Base-by-base conservation (phyloP, 2,888 invertebrate genomes). In the Eustalomyia histrio region DNA sequence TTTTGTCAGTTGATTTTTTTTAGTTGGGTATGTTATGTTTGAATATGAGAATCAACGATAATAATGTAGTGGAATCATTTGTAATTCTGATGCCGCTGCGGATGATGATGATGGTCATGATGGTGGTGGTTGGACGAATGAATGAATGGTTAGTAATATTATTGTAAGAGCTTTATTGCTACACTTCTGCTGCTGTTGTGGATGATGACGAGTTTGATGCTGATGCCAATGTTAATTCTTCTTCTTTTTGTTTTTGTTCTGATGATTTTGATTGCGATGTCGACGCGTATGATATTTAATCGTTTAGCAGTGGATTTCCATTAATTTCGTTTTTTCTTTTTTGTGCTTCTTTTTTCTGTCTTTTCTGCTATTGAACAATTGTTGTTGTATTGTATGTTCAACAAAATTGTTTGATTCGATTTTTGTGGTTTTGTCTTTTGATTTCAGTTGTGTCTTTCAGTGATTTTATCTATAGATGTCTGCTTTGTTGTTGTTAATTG, bases 231-330 rank as follows among this genome's bases (percentile, higher is more conserved):
- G 43, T 50, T 35, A 29, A 57, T 64, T 50, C 24, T 43, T 60
- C 50, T 55, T 57, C 43, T 55, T 17, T 18, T 58, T 57, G 21
- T 67, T 57, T 52, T 24, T 43, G 61, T 72, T n/a, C n/a, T 67
- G 16, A 68, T 64, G 57, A 53, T 63, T 64, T 64, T 79, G 79
- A 68, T 64, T 74, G 68, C 69, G 69, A 33, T 79, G 79, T 65
- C 61, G 73, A 74, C 63, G 73, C 68, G 73, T 73, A 63, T 73
- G 68, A 76, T 71, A 65, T 71, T 69, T 72, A 71, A 78, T 72
- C 76, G 71, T 78, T 78, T 72, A 78, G 65, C 71, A 61, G 67
- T 68, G 52, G 63, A 74, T 79, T 69, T 74, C 43, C 63, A 73
- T 79, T 79, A 67, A 43, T 53, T 18, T 35, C 57, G 14, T 57